A percentile compares a stretch with the other conserved stretches of the same genome.
These are phyloP conservation scores for Larimichthys polyactis DNA, from an alignment of 2,113 vertebrate genomes.

Conservation along the genomic window DNA sequence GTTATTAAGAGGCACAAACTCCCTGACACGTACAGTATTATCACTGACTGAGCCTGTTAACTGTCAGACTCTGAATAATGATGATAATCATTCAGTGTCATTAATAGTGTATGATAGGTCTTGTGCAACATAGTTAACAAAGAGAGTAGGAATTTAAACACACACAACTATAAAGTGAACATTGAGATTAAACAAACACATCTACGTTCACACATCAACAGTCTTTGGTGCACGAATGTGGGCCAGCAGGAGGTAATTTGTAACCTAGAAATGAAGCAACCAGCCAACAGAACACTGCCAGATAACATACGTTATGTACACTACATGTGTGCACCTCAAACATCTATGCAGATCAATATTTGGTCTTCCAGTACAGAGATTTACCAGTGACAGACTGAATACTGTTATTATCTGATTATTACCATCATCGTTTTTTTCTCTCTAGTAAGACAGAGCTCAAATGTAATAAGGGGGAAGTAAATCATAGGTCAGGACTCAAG, in stretches of 20 bases:
- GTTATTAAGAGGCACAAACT: background rate
- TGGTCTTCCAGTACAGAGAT: background rate
- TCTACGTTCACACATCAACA: background rate
- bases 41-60: no score
- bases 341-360: background rate
- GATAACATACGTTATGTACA: background rate
- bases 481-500: slow-evolving; percentile 32
- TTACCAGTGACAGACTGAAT: background rate
- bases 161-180: background rate
- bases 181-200: slow-evolving; percentile 29
- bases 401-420: background rate
- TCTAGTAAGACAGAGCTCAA: background rate
- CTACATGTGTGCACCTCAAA: background rate
- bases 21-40: rapidly evolving
- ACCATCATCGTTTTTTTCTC: background rate
- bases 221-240: slow-evolving; percentile 48
- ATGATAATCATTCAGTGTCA: background rate
- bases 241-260: slow-evolving; percentile 54
- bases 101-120: background rate
- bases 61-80: background rate
- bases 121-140: no score
- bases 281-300: slow-evolving; percentile 21
- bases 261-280: slow-evolving; percentile 62
- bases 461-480: slow-evolving; percentile 32
- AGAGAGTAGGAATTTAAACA: no score